Evolutionary conservation across 2,888 invertebrate genomes (phyloP), one percentile per base, ranked within the genome.

Genomic region (Pyrocoelia pectoralis): DNA sequence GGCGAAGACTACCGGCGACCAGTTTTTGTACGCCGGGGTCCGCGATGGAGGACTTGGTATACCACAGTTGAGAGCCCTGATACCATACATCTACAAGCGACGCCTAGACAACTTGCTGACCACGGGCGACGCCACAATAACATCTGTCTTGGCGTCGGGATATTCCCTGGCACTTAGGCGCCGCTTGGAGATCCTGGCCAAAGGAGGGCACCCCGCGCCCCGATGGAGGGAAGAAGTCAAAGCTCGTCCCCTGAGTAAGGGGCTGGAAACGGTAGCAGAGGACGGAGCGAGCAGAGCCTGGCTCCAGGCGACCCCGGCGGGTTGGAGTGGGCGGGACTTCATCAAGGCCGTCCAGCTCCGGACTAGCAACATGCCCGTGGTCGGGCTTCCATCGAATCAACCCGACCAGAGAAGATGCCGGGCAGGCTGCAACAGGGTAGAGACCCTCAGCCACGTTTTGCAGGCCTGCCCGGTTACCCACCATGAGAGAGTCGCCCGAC

Each of bases 201-300:
- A 54, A 1, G 24, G 41, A 1, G 46, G 38, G 0, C n/a, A n/a
- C n/a, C 33, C 64, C 10, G 12, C 19, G 8, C 12, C 53, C 0
- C n/a, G 9, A 8, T 66, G 66, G 66, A 18, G 54, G 8, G 43
- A 60, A 8, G 29, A 33, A 17, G 14, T 60, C 8, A n/a, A 6
- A 15, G 13, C 19, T 6, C 6, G 43, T 1, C 54, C 54, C 2
- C 48, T 50, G 38, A 54, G 52, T 10, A 48, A 5, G 3, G 38
- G 38, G 3, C 38, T 38, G 2, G n/a, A 38, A 38, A n/a, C n/a
- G n/a, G n/a, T n/a, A n/a, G 38, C 3, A 5, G 5, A 38, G 2
- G 38, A 38, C 12, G 2, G 2, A 12, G 38, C 38, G n/a, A 68
- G 72, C 52, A 52, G 71, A 0, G 49, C 56, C 5, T 73, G 69